Percentiles rank a stretch among this genome's conserved stretches.
These are phyloP conservation scores for Gastrophryne carolinensis DNA, from an alignment of 2,797 vertebrate species.

Conservation along the genomic window DNA sequence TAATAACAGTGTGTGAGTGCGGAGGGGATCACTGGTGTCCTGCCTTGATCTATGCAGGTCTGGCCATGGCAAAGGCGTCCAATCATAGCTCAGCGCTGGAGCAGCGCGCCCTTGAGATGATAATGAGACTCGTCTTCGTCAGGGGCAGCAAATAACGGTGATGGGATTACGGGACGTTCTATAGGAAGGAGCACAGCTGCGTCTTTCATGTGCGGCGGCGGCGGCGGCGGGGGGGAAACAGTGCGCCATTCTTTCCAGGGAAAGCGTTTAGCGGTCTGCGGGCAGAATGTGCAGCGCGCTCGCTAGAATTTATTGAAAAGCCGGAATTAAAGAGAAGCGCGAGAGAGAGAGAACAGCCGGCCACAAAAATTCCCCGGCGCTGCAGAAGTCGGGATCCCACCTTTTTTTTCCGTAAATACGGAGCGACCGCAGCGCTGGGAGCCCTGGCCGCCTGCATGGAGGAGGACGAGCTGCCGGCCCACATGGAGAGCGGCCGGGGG, in stretches of 20 bases:
- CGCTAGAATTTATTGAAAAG: slow-evolving; percentile 27
- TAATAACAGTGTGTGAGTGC: too few relatives aligned
- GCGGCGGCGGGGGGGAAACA: not conserved
- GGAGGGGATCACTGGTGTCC: too few relatives aligned
- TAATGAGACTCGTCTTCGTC: not conserved
- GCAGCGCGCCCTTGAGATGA: not conserved
- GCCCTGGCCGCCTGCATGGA: not conserved
- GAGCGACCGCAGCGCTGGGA: not conserved
- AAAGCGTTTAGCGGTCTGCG: slow-evolving; percentile 37
- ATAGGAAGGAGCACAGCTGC: not conserved
- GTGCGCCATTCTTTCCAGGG: slow-evolving; percentile 35
- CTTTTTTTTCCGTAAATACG: slow-evolving; percentile 38
- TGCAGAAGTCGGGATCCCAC: slow-evolving; percentile 30
- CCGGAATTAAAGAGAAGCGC: slow-evolving; percentile 27
- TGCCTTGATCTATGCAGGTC: too few relatives aligned
- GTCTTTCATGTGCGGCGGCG: slow-evolving; percentile 28
- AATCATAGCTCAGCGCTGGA: too few relatives aligned
- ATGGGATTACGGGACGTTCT: slow-evolving; percentile 3
- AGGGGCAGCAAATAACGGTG: not conserved
- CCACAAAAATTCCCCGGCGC: slow-evolving; percentile 35
- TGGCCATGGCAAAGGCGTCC: too few relatives aligned
- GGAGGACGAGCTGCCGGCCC: not conserved
- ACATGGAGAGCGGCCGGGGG: too few relatives aligned
- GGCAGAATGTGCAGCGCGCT: not conserved
- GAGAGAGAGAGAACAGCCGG: not conserved